A percentile compares a stretch with the other conserved stretches of the same genome.
These are phyloP conservation scores for Cataglyphis altisquamis DNA, from an alignment of 2,888 invertebrate genomes.

Conservation along the genomic window DNA sequence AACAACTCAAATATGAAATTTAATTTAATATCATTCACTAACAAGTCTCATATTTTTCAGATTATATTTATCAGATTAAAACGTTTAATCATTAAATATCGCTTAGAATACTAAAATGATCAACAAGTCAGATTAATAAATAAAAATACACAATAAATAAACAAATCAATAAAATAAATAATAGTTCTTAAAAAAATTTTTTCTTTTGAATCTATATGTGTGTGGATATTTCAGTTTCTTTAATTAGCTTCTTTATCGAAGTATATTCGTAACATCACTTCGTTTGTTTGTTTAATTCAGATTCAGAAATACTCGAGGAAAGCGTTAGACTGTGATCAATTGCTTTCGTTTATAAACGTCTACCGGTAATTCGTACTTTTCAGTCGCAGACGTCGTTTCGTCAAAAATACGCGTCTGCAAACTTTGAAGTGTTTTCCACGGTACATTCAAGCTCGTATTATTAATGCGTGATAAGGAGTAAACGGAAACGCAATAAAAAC, in stretches of 20 bases:
- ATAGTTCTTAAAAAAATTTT: not conserved
- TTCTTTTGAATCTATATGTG: not conserved
- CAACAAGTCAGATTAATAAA: constrained; percentile 5
- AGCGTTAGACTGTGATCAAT: not conserved
- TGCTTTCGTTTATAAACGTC: not conserved
- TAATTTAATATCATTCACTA: constrained; percentile 37
- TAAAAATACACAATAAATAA: not conserved
- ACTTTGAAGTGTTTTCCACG: not conserved
- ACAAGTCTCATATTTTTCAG: constrained; percentile 22
- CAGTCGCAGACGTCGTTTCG: constrained; percentile 4
- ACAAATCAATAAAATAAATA: not conserved
- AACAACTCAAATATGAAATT: constrained; percentile 15
- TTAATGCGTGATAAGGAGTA: constrained; percentile 53
- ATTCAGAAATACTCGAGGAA: not conserved
- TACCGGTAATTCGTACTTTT: not conserved
- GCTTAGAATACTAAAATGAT: constrained; percentile 9
- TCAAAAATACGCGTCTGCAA: constrained; percentile 30
- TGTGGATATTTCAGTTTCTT: not conserved
- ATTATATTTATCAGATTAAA: not conserved
- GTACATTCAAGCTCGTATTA: constrained; percentile 21
- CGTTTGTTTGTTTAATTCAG: not conserved
- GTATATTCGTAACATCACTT: not conserved
- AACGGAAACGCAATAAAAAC: not conserved
- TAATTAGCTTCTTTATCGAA: constrained; percentile 5
- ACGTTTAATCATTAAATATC: constrained; percentile 11